Evolutionary conservation across 2,888 invertebrate genomes (phyloP), one percentile per base, ranked within the genome.

Genomic region (Ellobium chinense): DNA sequence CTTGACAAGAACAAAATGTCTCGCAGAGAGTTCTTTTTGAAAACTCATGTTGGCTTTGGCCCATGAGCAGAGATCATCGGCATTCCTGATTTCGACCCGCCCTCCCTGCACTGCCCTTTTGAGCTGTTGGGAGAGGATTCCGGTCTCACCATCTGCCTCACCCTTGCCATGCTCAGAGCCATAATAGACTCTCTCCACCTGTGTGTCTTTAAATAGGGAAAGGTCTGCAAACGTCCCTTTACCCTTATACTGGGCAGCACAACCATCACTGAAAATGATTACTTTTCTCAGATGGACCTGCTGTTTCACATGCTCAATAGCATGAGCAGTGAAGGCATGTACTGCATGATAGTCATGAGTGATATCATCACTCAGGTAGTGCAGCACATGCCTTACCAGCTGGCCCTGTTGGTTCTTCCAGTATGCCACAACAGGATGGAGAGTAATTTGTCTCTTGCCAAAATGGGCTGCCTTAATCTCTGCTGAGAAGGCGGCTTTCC

Each of bases 401-500:
- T 72, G 3, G 29, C 56, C 21, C 34, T n/a, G 27, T 12, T 14
- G 12, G 24, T n/a, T 18, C 12, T 39, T 24, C 2, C 27, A 74
- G 27, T 58, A 62, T 3, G 62, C 60, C 9, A 74, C 62, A 2
- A 74, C 62, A 4, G 74, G 74, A 24, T 74, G 74, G 58, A 74
- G 21, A 18, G 74, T 62, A 1, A 74, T 39, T 37, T 74, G 74
- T 24, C 36, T 21, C 39, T 74, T 74, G 74, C 39, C 56, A 36
- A 74, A 74, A 37, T 74, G 74, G 24, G 74, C 74, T 14, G 74
- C 60, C 39, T 74, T 74, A 29, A 74, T 60, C 27, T 74, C 74
- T 18, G 54, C 60, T n/a, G 54, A n/a, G 34, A n/a, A 74, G 24
- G 39, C 39, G 34, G 62, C 37, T 24, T 14, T 74, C 62, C 63